phyloP scores from a whole-genome alignment of 2,113 vertebrate genomes.

The Camelus bactrianus region DNA sequence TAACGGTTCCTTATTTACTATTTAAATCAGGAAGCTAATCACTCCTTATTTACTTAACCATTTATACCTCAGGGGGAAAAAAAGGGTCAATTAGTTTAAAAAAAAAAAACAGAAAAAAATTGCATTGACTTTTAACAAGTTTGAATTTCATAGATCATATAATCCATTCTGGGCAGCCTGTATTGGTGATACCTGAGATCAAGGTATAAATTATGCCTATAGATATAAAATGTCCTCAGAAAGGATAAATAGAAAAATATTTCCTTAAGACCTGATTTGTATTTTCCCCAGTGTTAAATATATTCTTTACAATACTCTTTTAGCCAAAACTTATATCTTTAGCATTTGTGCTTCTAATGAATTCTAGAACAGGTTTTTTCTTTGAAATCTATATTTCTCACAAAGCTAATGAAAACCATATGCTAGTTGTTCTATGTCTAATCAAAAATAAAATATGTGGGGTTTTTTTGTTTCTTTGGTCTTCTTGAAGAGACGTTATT shows the following conservation, averaged over 20 bases:
- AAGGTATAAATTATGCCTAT: neutral
- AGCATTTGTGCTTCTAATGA: constrained; percentile 29
- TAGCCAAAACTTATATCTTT: neutral
- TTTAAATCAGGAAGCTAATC: constrained; percentile 33
- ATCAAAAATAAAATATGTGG: constrained; percentile 43
- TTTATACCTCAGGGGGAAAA: neutral
- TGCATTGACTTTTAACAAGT: neutral
- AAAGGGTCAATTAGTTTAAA: neutral
- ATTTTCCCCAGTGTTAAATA: neutral
- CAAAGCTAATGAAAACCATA: constrained; percentile 56
- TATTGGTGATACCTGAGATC: neutral
- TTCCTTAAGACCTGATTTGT: neutral
- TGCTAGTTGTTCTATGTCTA: constrained; percentile 18
- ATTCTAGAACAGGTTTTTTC: neutral
- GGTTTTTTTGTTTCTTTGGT: constrained; percentile 2
- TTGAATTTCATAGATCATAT: neutral
- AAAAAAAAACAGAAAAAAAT: neutral
- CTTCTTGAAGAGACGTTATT: constrained; percentile 24
- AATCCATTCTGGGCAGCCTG: neutral
- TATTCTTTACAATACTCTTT: constrained; percentile 16
- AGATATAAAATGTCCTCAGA: neutral
- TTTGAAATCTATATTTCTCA: constrained; percentile 50
- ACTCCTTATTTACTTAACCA: neutral
- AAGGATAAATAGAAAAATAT: neutral
- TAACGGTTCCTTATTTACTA: constrained; percentile 7